Percentiles rank a stretch among this genome's conserved stretches.
Conservation (phyloP, 2,797 vertebrate genomes). For the Gallinago nigripennis region DNA sequence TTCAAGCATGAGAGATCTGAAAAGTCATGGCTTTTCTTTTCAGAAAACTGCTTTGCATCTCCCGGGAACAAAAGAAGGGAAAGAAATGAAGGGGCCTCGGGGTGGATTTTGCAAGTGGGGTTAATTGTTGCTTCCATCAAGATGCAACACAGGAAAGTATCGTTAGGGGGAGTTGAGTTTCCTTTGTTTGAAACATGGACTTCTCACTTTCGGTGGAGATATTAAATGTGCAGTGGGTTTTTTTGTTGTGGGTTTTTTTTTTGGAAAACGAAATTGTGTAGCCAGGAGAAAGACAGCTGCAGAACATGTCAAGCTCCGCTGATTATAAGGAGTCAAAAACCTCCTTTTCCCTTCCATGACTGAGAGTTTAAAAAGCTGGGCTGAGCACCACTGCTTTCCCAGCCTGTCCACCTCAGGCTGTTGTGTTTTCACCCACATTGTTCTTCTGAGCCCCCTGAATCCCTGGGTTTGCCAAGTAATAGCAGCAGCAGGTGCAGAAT, state of each 20-base stretch:
- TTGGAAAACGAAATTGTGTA: background rate
- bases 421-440: background rate
- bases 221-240: background rate
- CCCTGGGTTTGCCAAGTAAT: background rate
- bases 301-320: background rate
- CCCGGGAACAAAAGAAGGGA: background rate
- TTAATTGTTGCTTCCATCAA: background rate
- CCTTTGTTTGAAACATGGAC: constrained; percentile 17
- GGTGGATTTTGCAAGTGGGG: background rate
- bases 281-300: background rate
- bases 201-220: background rate
- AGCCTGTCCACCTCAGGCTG: background rate
- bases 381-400: background rate
- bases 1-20: background rate
- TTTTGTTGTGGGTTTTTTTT: background rate
- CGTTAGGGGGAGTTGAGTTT: constrained; percentile 50
- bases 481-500: background rate
- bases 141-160: background rate
- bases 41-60: background rate
- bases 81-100: background rate
- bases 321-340: background rate
- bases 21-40: background rate
- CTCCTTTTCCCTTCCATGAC: background rate
- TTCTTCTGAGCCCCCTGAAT: background rate
- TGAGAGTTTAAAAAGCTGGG: background rate